phyloP scores from a whole-genome alignment of 2,113 vertebrate genomes.

The Rhinolophus sinicus region DNA sequence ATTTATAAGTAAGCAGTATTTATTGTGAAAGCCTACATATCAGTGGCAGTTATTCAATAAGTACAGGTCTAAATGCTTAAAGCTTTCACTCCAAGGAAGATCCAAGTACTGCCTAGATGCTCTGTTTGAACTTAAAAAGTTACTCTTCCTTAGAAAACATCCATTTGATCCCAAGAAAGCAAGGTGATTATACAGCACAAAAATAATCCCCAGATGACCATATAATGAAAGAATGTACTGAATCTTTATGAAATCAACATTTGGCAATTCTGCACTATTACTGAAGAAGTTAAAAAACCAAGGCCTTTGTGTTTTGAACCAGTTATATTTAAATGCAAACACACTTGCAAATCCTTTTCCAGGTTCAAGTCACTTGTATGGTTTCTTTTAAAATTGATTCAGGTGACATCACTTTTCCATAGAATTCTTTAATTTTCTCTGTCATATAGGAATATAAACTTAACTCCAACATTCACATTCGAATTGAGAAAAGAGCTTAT shows the following conservation, averaged over 20 bases:
- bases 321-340: conserved; percentile 41
- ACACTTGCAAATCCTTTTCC: conserved; percentile 45
- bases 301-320: conserved; percentile 26
- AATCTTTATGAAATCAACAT: conserved; percentile 19
- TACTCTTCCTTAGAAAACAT: neutral
- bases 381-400: conserved; percentile 68
- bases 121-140: neutral
- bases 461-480: conserved; percentile 54
- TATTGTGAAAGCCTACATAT: neutral
- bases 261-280: neutral
- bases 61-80: neutral
- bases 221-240: neutral
- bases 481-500: conserved; percentile 5
- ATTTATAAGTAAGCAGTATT: neutral
- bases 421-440: conserved; percentile 61
- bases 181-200: neutral
- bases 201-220: neutral
- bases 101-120: neutral
- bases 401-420: conserved; percentile 59
- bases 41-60: neutral
- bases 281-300: neutral
- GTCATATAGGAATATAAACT: conserved; percentile 53
- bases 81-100: neutral
- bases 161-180: neutral
- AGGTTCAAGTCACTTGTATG: neutral